Base-by-base conservation (phyloP, 2,113 vertebrate genomes). In the Lanius ludovicianus region DNA sequence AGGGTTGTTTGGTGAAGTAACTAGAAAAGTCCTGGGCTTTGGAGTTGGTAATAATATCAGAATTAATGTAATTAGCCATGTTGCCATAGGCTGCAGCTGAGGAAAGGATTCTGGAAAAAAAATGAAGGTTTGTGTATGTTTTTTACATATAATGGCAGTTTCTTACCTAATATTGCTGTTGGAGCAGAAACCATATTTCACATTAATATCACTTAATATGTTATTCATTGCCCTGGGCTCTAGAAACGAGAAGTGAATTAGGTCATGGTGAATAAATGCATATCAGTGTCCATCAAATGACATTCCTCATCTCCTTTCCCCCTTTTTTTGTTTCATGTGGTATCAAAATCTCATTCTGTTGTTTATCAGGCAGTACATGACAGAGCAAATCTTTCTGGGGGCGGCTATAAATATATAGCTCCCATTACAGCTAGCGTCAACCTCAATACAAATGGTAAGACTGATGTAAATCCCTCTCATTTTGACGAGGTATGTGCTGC, bases 101-200 rank as follows among this genome's bases (percentile, higher is more conserved):
- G 64, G 78, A 92, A 91, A 85, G 24, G 11, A 16, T 71, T 85
- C 28, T 65, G 80, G 49, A 59, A 74, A 83, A 84, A 86, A 96
- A 90, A 17, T 16, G 33, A 86, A 73, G 31, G 19, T 11, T 56
- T 77, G 33, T 78, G 21, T 86, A 74, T 89, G n/a, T 37, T 90
- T 96, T 96, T 95, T 90, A 89, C 73, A 80, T 91, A 94, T 84
- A 92, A 88, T 68, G 42, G 63, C 62, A 82, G 80, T 90, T 94
- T 93, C 91, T 95, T 92, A 89, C 69, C 79, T 82, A 62, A 91
- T 95, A 96, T 53, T 95, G 85, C 85, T 86, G 76, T 91, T 96
- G 76, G 78, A 91, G 56, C 93, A 95, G 90, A 94, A 96, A 96
- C 90, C 74, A 76, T 93, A 96, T 97, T 96, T 97, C 94, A 97